A percentile compares a stretch with the other conserved stretches of the same genome.
These are phyloP conservation scores for Lamellibrachia columna DNA, from an alignment of 2,888 invertebrate genomes.

Conservation along the genomic window DNA sequence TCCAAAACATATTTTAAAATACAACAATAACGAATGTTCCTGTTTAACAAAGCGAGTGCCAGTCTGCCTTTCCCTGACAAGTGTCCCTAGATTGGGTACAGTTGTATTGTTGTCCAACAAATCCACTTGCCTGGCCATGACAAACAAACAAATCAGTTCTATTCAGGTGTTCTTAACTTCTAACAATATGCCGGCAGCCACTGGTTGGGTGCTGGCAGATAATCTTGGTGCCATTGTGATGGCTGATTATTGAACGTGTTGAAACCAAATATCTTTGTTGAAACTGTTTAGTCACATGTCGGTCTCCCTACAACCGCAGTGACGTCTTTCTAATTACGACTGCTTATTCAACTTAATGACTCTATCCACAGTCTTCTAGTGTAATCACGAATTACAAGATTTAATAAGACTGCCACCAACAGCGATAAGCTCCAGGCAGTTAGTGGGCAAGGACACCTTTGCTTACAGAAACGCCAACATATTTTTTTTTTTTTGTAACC, in stretches of 20 bases:
- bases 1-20: neutral
- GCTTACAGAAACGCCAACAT: too few relatives aligned
- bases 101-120: neutral
- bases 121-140: neutral
- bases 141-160: neutral
- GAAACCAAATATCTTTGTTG: neutral
- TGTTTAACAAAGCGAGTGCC: neutral
- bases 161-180: neutral
- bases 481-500: too few relatives aligned
- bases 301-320: neutral
- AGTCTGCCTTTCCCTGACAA: neutral
- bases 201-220: neutral
- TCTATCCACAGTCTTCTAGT: neutral
- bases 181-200: neutral
- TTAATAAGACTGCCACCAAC: too few relatives aligned
- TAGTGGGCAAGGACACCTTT: too few relatives aligned
- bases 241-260: neutral
- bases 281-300: neutral
- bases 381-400: too few relatives aligned
- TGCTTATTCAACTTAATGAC: neutral
- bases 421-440: too few relatives aligned
- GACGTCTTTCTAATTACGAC: neutral
- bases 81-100: neutral
- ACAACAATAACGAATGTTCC: neutral
- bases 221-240: neutral